These are phyloP conservation scores for Priocnemis perturbator DNA, from an alignment of 2,888 invertebrate species.

Conservation along the genomic window DNA sequence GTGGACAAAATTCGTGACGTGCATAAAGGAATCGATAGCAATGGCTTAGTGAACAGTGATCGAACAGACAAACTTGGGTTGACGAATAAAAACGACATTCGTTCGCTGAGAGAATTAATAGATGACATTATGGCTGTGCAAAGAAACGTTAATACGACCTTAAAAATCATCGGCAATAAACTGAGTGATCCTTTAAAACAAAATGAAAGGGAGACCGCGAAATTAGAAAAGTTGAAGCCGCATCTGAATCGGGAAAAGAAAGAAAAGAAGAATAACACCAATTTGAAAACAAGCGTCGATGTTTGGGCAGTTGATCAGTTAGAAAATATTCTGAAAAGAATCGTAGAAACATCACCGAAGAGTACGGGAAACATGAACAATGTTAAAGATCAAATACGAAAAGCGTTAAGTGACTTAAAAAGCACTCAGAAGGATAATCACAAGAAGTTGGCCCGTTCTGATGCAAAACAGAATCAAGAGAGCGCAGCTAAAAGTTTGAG, in stretches of 20 bases:
- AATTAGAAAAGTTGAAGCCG: too few species aligned
- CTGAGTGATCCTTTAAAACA: slow-evolving; percentile 24
- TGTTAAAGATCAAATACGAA: background rate
- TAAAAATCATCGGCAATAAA: slow-evolving; percentile 49
- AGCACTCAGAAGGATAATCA: background rate
- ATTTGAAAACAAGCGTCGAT: background rate
- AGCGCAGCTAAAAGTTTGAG: background rate
- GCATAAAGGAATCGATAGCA: slow-evolving; percentile 27
- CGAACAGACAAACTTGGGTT: slow-evolving; percentile 45
- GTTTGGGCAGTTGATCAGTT: slow-evolving; percentile 10
- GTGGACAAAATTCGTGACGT: slow-evolving; percentile 20
- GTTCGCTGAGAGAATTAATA: slow-evolving; percentile 44
- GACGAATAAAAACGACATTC: slow-evolving; percentile 46
- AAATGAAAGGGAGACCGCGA: background rate
- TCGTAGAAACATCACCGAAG: slow-evolving; percentile 23
- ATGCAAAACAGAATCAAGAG: slow-evolving; percentile 10
- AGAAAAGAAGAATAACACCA: background rate
- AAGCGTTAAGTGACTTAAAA: too few species aligned
- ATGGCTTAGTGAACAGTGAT: slow-evolving; percentile 38
- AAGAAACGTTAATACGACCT: slow-evolving; percentile 55
- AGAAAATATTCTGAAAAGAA: slow-evolving; percentile 23
- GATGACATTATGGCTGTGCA: slow-evolving; percentile 50
- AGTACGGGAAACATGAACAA: background rate
- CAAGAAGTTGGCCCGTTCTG: slow-evolving; percentile 20
- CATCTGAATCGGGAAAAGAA: background rate